A percentile compares a stretch with the other conserved stretches of the same genome.
These are phyloP conservation scores for Lacerta bilineata DNA, from an alignment of 2,797 vertebrate genomes.

Conservation along the genomic window DNA sequence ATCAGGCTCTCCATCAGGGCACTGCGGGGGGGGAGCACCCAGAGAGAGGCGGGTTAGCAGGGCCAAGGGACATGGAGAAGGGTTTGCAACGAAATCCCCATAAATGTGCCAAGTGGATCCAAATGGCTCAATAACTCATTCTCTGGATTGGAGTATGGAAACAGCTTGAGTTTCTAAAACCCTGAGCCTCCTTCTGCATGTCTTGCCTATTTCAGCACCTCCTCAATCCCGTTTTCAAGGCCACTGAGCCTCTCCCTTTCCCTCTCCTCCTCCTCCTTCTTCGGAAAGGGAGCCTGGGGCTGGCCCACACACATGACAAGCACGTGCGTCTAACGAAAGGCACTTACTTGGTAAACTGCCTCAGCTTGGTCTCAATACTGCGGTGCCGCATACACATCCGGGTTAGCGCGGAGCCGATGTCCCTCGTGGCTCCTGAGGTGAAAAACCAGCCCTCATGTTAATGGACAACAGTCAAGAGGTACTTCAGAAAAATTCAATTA, in stretches of 20 bases:
- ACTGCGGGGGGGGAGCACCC: constrained; percentile 72
- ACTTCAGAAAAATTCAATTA: too few species aligned
- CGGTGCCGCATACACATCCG: constrained; percentile 98
- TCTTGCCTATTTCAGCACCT: neutral
- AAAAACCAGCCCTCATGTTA: neutral
- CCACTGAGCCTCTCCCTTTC: neutral
- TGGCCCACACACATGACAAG: neutral
- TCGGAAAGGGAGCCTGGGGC: rapidly evolving
- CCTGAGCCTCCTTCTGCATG: neutral
- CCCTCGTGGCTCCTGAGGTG: constrained; percentile 90
- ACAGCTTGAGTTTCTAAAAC: too few species aligned
- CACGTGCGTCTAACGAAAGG: rapidly evolving
- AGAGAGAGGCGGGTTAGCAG: rapidly evolving
- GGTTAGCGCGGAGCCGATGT: constrained; percentile 94
- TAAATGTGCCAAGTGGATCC: too few species aligned
- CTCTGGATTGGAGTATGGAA: too few species aligned
- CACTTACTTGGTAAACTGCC: constrained; percentile 96
- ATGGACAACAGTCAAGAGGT: neutral
- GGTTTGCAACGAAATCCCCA: too few species aligned
- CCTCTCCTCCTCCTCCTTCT: too few species aligned
- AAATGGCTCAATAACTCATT: too few species aligned
- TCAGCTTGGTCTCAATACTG: constrained; percentile 96
- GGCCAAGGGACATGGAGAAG: neutral
- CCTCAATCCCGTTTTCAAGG: neutral
- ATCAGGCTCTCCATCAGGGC: constrained; percentile 96